phyloP scores from a whole-genome alignment of 2,888 invertebrate genomes.

The Dioctria rufipes region DNA sequence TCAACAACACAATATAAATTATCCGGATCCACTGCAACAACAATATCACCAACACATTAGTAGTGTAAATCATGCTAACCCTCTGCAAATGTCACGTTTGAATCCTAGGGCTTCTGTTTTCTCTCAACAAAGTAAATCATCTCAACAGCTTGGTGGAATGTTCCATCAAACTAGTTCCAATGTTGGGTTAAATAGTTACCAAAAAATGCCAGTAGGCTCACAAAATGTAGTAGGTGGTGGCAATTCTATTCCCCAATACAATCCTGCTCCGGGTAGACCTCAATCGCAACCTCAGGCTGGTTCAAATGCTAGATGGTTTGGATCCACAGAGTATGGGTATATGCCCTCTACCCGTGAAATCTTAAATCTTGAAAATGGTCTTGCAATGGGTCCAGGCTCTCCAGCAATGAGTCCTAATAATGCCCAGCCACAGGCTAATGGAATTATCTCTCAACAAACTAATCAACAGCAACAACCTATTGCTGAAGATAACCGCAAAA shows the following conservation, averaged over 20 bases:
- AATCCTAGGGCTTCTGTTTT: conserved; percentile 89
- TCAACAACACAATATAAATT: conserved; percentile 57
- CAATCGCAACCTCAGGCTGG: conserved; percentile 68
- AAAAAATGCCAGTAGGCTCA: conserved; percentile 57
- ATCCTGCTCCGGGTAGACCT: conserved; percentile 63
- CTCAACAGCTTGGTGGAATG: conserved; percentile 61
- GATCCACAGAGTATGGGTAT: conserved; percentile 64
- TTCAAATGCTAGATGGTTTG: conserved; percentile 64
- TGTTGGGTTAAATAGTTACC: conserved; percentile 61
- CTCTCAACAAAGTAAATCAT: conserved; percentile 67
- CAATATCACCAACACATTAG: conserved; percentile 61
- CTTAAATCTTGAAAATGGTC: conserved; percentile 68
- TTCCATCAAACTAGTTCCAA: conserved; percentile 63
- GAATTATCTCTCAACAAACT: conserved; percentile 58
- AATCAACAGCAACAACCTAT: conserved; percentile 59
- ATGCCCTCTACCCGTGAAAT: conserved; percentile 67
- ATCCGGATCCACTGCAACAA: conserved; percentile 60
- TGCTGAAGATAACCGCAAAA: conserved; percentile 69
- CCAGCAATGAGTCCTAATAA: conserved; percentile 71
- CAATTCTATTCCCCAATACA: conserved; percentile 55
- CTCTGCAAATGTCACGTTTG: conserved; percentile 77
- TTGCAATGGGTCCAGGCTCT: conserved; percentile 64
- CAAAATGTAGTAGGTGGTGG: conserved; percentile 46
- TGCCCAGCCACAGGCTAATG: conserved; percentile 62
- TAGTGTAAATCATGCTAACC: conserved; percentile 62